A percentile compares a stretch with the other conserved stretches of the same genome.
Conservation (phyloP, 1,140 invertebrate genomes). For the Gonioctena quinquepunctata region DNA sequence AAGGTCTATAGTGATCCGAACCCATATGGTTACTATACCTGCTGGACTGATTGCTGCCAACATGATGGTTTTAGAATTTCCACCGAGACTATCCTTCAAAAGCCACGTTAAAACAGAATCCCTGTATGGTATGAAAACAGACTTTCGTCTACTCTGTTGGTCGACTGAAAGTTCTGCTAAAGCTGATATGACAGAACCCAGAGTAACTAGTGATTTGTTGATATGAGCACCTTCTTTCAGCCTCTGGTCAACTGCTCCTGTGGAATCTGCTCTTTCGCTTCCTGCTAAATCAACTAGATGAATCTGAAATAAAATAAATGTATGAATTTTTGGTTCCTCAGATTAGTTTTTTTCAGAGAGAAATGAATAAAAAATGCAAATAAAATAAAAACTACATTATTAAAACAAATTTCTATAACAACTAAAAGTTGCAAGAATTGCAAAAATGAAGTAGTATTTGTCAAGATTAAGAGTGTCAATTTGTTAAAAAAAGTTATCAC, state of each 20-base stretch:
- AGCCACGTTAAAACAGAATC: slow-evolving; percentile 91
- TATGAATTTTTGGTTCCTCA: too few species aligned
- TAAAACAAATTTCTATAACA: too few species aligned
- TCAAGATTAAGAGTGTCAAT: too few species aligned
- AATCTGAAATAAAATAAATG: slow-evolving; percentile 59
- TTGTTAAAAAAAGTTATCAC: too few species aligned
- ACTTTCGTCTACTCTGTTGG: slow-evolving; percentile 56
- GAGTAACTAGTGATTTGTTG: slow-evolving; percentile 88
- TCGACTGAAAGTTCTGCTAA: slow-evolving; percentile 71
- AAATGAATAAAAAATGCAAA: too few species aligned
- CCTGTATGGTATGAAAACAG: slow-evolving; percentile 83
- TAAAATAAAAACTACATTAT: too few species aligned
- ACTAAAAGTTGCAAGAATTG: too few species aligned
- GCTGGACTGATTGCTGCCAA: slow-evolving; percentile 81
- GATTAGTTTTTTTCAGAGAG: too few species aligned
- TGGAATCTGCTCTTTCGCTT: slow-evolving; percentile 85
- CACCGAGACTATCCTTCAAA: slow-evolving; percentile 89
- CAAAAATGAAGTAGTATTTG: too few species aligned
- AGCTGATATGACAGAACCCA: slow-evolving; percentile 93
- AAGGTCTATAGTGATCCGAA: too few species aligned
- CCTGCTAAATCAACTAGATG: slow-evolving; percentile 88
- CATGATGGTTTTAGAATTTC: slow-evolving; percentile 93
- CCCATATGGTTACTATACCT: too few species aligned
- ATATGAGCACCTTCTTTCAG: slow-evolving; percentile 90
- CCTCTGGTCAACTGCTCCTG: slow-evolving; percentile 83